Evolutionary conservation across 1,140 invertebrate species (phyloP).

Genomic region (Periplaneta americana): DNA sequence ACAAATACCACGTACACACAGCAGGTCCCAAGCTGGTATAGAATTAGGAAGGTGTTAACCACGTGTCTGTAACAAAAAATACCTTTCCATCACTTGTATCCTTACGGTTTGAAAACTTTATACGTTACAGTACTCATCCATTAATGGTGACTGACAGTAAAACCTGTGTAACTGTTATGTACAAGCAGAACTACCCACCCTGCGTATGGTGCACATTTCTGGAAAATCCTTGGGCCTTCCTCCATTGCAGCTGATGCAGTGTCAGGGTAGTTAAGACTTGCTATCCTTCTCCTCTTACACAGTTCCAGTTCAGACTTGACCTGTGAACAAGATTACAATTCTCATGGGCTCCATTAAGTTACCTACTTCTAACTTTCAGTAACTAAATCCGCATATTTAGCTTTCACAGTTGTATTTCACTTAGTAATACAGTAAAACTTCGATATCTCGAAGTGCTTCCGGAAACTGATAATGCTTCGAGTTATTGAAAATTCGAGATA

Average conservation of each 20-base stretch:
- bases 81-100: neutral
- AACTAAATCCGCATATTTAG: no score
- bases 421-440: no score
- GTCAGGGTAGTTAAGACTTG: slow-evolving; percentile 62
- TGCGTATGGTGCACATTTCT: slow-evolving; percentile 44
- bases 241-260: slow-evolving; percentile 61
- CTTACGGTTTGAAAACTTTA: neutral
- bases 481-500: no score
- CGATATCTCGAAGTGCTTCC: no score
- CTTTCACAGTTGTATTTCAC: no score
- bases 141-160: neutral
- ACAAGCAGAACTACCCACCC: no score
- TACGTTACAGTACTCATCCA: neutral
- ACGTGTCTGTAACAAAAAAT: slow-evolving; percentile 39
- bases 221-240: slow-evolving; percentile 44
- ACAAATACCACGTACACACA: slow-evolving; percentile 87
- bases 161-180: neutral
- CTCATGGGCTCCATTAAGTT: no score
- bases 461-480: no score
- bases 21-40: slow-evolving; percentile 84
- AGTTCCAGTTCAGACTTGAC: slow-evolving; percentile 61
- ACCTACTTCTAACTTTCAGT: no score
- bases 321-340: no score
- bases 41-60: slow-evolving; percentile 62
- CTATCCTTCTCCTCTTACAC: slow-evolving; percentile 58